phyloP scores from a whole-genome alignment of 64 coral and sea anemone species.

The Actinia equina region DNA sequence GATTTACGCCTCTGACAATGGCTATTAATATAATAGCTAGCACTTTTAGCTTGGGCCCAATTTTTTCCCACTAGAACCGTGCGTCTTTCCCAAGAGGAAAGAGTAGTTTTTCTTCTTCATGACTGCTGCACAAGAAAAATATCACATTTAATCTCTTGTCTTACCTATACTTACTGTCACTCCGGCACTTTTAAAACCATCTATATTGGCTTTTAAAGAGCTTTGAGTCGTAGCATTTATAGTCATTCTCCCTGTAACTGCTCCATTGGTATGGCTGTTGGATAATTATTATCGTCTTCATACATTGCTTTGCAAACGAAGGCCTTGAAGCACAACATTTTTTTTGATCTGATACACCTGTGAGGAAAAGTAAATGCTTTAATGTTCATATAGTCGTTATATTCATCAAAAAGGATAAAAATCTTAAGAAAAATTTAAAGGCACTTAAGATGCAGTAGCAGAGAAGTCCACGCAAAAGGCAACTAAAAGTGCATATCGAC shows the following conservation, averaged over 20 bases:
- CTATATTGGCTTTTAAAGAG: neutral
- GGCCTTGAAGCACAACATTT: neutral
- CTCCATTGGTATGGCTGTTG: neutral
- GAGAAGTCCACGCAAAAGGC: too few species aligned
- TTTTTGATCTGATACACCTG: neutral
- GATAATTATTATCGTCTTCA: neutral
- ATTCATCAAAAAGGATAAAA: too few species aligned
- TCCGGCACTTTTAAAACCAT: neutral
- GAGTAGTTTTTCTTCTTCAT: too few species aligned
- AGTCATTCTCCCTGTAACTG: neutral
- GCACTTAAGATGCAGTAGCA: too few species aligned
- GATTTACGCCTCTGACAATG: too few species aligned
- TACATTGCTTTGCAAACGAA: constrained; percentile 1
- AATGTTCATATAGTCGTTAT: neutral
- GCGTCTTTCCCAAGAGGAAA: too few species aligned
- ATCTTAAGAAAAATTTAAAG: too few species aligned
- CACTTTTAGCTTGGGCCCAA: too few species aligned
- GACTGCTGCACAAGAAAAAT: too few species aligned
- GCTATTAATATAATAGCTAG: too few species aligned
- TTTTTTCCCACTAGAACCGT: too few species aligned
- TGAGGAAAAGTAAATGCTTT: neutral
- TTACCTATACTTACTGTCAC: neutral
- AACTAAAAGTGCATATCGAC: too few species aligned
- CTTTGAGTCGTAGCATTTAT: neutral
- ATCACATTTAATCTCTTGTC: neutral